phyloP scores from a whole-genome alignment of 2,888 invertebrate species.

The Stenichneumon culpator region DNA sequence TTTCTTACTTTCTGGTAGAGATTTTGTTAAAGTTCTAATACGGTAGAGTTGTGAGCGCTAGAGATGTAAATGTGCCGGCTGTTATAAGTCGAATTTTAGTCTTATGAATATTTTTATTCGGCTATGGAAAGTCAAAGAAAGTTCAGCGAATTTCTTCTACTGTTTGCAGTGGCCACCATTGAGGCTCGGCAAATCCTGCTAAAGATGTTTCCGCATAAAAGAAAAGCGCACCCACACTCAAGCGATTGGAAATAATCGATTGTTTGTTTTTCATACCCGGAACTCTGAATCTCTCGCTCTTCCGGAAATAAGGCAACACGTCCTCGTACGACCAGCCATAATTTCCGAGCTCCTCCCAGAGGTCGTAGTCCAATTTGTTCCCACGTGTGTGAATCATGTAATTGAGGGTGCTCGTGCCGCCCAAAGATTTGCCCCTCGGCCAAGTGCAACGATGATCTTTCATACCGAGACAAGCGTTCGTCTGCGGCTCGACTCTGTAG shows the following conservation, averaged over 20 bases:
- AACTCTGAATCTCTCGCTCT: slow-evolving; percentile 69
- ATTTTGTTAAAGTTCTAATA: no score
- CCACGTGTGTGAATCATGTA: slow-evolving; percentile 82
- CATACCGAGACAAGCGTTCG: slow-evolving; percentile 89
- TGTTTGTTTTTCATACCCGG: slow-evolving; percentile 55
- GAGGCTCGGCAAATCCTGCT: no score
- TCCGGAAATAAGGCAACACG: slow-evolving; percentile 70
- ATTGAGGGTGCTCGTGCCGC: slow-evolving; percentile 81
- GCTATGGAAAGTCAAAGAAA: no score
- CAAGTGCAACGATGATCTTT: slow-evolving; percentile 91
- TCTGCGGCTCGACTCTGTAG: slow-evolving; percentile 89
- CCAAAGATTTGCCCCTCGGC: slow-evolving; percentile 87
- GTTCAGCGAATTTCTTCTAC: no score
- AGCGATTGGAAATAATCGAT: not conserved
- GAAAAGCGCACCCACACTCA: not conserved
- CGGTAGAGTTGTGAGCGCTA: no score
- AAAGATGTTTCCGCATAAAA: no score
- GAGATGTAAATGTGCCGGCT: no score
- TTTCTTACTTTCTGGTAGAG: no score
- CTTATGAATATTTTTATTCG: no score
- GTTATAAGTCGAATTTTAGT: no score
- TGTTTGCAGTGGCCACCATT: no score
- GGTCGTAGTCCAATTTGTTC: slow-evolving; percentile 72
- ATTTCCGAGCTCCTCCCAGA: slow-evolving; percentile 70
- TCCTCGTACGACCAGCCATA: slow-evolving; percentile 71